A percentile compares a stretch with the other conserved stretches of the same genome.
Conservation (phyloP, 1,140 invertebrate genomes). For the Formica exsecta region DNA sequence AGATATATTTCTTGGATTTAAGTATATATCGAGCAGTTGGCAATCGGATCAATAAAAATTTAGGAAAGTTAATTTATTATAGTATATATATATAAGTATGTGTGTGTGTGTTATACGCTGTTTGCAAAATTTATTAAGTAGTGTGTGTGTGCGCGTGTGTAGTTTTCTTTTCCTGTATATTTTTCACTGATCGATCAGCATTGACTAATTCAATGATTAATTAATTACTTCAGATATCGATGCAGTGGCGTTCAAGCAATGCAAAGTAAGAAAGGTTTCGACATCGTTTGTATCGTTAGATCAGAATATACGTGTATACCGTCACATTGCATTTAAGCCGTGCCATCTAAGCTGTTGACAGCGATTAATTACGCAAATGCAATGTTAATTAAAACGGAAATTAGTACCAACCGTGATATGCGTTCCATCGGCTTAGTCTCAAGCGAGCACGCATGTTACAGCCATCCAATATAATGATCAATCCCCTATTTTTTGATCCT, state of each 20-base stretch:
- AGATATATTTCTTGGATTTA: neutral
- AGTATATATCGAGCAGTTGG: neutral
- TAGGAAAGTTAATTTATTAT: neutral
- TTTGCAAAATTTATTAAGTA: neutral
- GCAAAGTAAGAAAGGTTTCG: constrained; percentile 25
- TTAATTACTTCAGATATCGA: constrained; percentile 37
- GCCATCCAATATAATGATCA: constrained; percentile 19
- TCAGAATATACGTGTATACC: neutral
- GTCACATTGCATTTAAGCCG: constrained; percentile 27
- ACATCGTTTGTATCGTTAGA: constrained; percentile 34
- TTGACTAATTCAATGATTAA: constrained; percentile 59
- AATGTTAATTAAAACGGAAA: constrained; percentile 76
- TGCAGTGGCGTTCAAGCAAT: neutral
- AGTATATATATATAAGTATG: neutral
- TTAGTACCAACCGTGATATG: constrained; percentile 61
- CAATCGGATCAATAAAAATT: neutral
- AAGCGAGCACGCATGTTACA: constrained; percentile 12
- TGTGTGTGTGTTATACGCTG: neutral
- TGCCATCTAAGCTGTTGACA: constrained; percentile 44
- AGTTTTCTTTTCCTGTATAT: constrained; percentile 3
- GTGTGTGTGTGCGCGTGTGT: neutral
- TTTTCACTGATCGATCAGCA: constrained; percentile 33
- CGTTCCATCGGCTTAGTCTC: constrained; percentile 54
- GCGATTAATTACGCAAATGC: constrained; percentile 71
- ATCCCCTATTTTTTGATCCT: neutral